Conservation (phyloP, 2,113 vertebrate genomes). For the Paradoxurus hermaphroditus region DNA sequence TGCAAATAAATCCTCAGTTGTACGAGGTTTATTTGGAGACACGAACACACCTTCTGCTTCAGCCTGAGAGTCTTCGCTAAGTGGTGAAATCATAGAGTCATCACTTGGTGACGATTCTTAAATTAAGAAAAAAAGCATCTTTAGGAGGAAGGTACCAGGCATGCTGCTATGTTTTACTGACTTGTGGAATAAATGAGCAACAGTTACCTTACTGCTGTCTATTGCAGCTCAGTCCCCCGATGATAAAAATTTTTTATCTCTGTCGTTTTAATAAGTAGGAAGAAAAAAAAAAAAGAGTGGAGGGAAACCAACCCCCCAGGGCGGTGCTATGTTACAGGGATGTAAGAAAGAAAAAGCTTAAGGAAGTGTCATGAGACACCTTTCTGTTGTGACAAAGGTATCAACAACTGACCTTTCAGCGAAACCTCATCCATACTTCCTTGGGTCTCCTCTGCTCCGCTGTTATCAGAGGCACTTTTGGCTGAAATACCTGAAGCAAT, state of each 20-base stretch:
- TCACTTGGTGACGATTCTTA: conserved; percentile 89
- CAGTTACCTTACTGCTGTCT: background rate
- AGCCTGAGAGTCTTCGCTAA: conserved; percentile 93
- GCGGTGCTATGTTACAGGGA: background rate
- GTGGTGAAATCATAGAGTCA: conserved; percentile 92
- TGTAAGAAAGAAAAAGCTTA: background rate
- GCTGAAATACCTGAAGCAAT: conserved; percentile 87
- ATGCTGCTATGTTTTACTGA: background rate
- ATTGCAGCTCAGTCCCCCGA: background rate
- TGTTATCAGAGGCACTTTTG: conserved; percentile 91
- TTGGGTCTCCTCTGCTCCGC: conserved; percentile 82
- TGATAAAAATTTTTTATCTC: background rate
- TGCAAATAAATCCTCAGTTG: conserved; percentile 98
- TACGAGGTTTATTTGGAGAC: conserved; percentile 96
- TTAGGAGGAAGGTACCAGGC: background rate
- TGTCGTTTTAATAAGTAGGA: background rate
- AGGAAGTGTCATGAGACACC: background rate
- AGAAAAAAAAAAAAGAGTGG: background rate
- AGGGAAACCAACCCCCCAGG: background rate
- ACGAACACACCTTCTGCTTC: conserved; percentile 92
- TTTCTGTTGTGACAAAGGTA: background rate
- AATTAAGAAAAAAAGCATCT: conserved; percentile 72
- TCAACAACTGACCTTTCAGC: conserved; percentile 87
- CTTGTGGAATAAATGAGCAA: background rate
- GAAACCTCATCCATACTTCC: conserved; percentile 83